Percentiles rank a stretch among this genome's conserved stretches.
These are phyloP conservation scores for Zeuzera pyrina DNA, from an alignment of 2,888 invertebrate genomes.

Conservation along the genomic window DNA sequence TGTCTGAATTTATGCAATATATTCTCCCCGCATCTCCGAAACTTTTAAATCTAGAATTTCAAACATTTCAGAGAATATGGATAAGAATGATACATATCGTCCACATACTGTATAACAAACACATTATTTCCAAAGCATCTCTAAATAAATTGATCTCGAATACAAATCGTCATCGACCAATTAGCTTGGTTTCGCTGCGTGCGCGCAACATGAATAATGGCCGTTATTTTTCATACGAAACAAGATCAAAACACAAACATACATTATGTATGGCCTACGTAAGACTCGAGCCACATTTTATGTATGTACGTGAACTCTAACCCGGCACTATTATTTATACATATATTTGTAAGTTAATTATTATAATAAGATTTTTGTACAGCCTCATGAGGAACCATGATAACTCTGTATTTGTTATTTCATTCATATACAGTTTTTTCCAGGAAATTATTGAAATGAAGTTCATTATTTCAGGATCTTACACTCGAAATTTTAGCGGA, in stretches of 20 bases:
- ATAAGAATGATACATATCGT: too few species aligned
- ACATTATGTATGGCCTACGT: constrained; percentile 10
- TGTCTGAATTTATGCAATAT: too few species aligned
- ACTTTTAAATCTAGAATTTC: too few species aligned
- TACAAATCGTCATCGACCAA: constrained; percentile 32
- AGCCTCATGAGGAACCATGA: too few species aligned
- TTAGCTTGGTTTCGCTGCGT: constrained; percentile 29
- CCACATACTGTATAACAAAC: too few species aligned
- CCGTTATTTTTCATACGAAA: constrained; percentile 38
- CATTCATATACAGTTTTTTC: too few species aligned
- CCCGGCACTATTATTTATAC: constrained; percentile 25
- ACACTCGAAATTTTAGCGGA: too few species aligned
- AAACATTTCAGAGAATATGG: too few species aligned
- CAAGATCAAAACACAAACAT: constrained; percentile 27
- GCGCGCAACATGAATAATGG: constrained; percentile 32
- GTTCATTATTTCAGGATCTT: too few species aligned
- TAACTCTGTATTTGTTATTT: too few species aligned
- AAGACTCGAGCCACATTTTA: constrained; percentile 18
- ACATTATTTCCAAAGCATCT: not conserved
- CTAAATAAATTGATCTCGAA: not conserved
- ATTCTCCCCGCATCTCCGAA: too few species aligned
- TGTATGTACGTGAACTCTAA: constrained; percentile 34
- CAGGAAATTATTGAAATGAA: too few species aligned
- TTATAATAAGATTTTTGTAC: constrained; percentile 21
- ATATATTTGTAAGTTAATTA: constrained; percentile 37